These are phyloP conservation scores for Cerastis rubricosa DNA, from an alignment of 2,888 invertebrate genomes.

Conservation along the genomic window DNA sequence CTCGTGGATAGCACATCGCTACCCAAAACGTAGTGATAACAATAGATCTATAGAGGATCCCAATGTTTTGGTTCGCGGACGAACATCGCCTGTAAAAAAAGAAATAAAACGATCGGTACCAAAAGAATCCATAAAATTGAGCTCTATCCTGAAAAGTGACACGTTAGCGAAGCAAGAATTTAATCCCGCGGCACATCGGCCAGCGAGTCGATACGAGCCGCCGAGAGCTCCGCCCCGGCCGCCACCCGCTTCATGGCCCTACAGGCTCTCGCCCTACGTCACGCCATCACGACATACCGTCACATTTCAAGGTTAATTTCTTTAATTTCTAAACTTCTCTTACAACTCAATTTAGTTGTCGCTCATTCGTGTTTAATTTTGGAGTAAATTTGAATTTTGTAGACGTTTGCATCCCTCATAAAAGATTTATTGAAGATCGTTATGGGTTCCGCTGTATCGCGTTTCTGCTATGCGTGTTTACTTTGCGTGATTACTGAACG, in stretches of 20 bases:
- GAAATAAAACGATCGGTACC: conserved; percentile 82
- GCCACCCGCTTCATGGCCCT: conserved; percentile 86
- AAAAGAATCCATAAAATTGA: conserved; percentile 86
- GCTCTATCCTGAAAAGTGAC: conserved; percentile 87
- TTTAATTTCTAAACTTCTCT: conserved; percentile 83
- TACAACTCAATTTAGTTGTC: conserved; percentile 63
- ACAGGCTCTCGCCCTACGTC: conserved; percentile 85
- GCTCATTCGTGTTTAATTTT: conserved; percentile 79
- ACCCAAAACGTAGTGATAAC: conserved; percentile 93
- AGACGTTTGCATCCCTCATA: conserved; percentile 70
- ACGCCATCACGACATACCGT: conserved; percentile 92
- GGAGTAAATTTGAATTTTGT: conserved; percentile 79
- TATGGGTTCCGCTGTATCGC: conserved; percentile 70
- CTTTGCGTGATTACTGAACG: conserved; percentile 52
- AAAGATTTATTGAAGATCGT: conserved; percentile 82
- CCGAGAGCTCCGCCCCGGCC: conserved; percentile 90
- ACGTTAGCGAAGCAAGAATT: conserved; percentile 93
- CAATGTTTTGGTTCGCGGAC: conserved; percentile 75
- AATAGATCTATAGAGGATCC: conserved; percentile 91
- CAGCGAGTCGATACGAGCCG: conserved; percentile 94
- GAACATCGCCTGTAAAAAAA: conserved; percentile 83
- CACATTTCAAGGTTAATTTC: conserved; percentile 93
- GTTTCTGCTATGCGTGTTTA: conserved; percentile 77
- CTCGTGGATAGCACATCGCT: conserved; percentile 95
- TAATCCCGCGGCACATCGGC: conserved; percentile 94